phyloP scores from a whole-genome alignment of 2,888 invertebrate species.

The Dasypogon diadema region DNA sequence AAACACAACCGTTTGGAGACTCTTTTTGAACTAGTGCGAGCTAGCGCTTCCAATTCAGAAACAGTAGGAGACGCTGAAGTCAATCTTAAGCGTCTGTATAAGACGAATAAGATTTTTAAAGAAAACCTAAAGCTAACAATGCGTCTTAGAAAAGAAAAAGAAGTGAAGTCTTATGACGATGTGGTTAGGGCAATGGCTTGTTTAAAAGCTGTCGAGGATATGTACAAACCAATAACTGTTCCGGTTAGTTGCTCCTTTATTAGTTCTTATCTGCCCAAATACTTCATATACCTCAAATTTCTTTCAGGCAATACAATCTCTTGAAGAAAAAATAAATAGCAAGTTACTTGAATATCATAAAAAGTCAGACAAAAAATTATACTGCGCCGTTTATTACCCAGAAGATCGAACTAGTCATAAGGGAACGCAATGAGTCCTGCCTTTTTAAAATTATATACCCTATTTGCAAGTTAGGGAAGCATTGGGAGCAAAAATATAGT shows the following conservation, averaged over 20 bases:
- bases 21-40: not conserved
- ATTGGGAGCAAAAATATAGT: no score
- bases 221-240: conserved; percentile 61
- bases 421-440: no score
- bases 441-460: no score
- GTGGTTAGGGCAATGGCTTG: conserved; percentile 62
- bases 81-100: not conserved
- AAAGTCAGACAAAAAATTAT: conserved; percentile 63
- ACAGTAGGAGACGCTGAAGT: not conserved
- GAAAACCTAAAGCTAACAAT: not conserved
- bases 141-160: not conserved
- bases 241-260: no score
- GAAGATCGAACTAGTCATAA: conserved; percentile 50
- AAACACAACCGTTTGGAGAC: not conserved
- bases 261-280: no score
- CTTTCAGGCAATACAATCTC: conserved; percentile 59
- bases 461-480: no score
- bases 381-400: conserved; percentile 64
- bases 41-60: not conserved
- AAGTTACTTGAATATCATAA: conserved; percentile 62
- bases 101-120: conserved; percentile 19
- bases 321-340: conserved; percentile 63
- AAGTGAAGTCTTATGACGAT: conserved; percentile 59
- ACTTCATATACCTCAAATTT: no score
- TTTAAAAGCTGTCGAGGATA: conserved; percentile 60